Conservation (phyloP, 2,113 vertebrate species). For the Zosterops lateralis region DNA sequence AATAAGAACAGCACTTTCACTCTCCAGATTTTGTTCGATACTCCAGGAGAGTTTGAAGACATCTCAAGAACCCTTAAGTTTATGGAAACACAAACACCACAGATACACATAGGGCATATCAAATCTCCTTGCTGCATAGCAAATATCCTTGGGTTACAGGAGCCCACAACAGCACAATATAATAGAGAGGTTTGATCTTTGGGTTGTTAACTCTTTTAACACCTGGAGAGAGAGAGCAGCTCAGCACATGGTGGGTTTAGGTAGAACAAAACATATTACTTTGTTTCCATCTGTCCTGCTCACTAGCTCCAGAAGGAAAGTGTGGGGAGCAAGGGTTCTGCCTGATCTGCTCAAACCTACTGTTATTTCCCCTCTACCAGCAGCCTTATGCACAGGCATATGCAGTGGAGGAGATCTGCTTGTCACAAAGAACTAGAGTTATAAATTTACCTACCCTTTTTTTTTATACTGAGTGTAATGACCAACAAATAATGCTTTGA, state of each 20-base stretch:
- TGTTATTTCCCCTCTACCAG: background rate
- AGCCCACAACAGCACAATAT: background rate
- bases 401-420: background rate
- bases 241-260: background rate
- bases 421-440: background rate
- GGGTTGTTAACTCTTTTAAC: background rate
- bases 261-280: background rate
- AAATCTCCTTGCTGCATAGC: background rate
- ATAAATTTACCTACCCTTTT: background rate
- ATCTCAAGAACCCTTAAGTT: background rate
- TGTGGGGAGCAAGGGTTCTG: background rate
- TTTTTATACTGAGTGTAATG: background rate
- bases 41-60: background rate
- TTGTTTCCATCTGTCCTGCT: background rate
- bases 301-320: background rate
- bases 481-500: background rate
- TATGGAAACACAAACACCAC: background rate
- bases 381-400: fast-evolving
- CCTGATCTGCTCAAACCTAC: background rate
- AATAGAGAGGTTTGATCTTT: background rate
- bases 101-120: background rate
- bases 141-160: background rate
- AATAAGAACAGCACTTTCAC: background rate
- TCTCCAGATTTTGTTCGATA: background rate
- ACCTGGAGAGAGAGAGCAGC: background rate